phyloP scores from a whole-genome alignment of 2,113 vertebrate species.

The Amblyopsis rosae region DNA sequence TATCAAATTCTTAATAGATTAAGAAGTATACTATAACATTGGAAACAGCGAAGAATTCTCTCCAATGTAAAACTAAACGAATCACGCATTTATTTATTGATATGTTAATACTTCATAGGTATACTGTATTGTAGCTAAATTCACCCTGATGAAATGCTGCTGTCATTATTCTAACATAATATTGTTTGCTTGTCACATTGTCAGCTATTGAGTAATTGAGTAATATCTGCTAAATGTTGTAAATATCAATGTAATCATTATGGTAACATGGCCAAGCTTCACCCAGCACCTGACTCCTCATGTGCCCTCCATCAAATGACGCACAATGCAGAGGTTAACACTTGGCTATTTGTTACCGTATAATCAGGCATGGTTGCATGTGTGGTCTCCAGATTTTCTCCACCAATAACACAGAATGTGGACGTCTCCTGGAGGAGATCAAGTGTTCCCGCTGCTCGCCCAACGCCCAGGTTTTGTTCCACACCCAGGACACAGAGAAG shows the following conservation, averaged over 20 bases:
- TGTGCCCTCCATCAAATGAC: background rate
- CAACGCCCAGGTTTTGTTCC: conserved; percentile 93
- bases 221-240: no score
- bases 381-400: conserved; percentile 89
- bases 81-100: no score
- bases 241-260: background rate
- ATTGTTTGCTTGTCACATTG: no score
- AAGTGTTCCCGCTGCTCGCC: conserved; percentile 96
- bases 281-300: conserved; percentile 12
- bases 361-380: conserved; percentile 45
- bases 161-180: no score
- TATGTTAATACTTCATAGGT: no score
- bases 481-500: conserved; percentile 83
- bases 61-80: no score
- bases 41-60: no score
- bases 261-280: conserved; percentile 17
- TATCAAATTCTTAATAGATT: no score
- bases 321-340: conserved; percentile 26
- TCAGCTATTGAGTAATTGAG: no score
- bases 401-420: conserved; percentile 97
- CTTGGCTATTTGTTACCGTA: conserved; percentile 4
- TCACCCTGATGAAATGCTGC: no score
- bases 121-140: no score
- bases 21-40: no score
- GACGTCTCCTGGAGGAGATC: conserved; percentile 94